phyloP scores from a whole-genome alignment of 1,140 invertebrate species.

The Cherax destructor region DNA sequence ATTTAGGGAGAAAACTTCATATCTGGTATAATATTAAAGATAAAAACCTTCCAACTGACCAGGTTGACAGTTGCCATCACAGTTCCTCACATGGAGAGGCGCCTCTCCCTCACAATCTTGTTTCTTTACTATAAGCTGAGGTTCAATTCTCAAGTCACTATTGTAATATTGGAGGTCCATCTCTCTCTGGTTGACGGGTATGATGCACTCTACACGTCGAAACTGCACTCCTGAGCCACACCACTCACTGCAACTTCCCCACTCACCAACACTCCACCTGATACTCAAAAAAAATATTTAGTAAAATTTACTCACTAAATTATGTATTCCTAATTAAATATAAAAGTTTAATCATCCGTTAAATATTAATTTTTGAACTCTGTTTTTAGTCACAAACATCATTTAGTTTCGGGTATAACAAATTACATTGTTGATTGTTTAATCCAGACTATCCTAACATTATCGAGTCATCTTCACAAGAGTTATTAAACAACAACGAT shows the following conservation, averaged over 20 bases:
- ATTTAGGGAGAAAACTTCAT: no score
- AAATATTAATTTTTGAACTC: no score
- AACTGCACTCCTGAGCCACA: constrained; percentile 87
- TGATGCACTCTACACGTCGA: constrained; percentile 81
- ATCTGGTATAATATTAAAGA: background rate
- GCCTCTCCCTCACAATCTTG: background rate
- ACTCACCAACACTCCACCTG: constrained; percentile 33
- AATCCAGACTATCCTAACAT: no score
- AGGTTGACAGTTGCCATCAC: background rate
- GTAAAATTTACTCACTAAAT: background rate
- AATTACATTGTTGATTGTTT: no score
- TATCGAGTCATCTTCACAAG: no score
- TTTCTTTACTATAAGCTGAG: background rate
- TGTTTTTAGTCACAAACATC: no score
- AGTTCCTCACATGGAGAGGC: background rate
- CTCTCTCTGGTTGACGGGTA: background rate
- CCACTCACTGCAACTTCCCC: constrained; percentile 82
- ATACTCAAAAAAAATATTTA: background rate
- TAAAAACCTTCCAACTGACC: background rate
- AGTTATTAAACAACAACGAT: no score
- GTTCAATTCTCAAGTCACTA: background rate
- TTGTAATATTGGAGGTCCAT: background rate
- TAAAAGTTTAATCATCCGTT: background rate
- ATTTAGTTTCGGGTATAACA: no score
- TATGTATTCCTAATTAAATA: background rate